A percentile compares a stretch with the other conserved stretches of the same genome.
These are phyloP conservation scores for Vesta saturnalis DNA, from an alignment of 2,888 invertebrate genomes.

Conservation along the genomic window DNA sequence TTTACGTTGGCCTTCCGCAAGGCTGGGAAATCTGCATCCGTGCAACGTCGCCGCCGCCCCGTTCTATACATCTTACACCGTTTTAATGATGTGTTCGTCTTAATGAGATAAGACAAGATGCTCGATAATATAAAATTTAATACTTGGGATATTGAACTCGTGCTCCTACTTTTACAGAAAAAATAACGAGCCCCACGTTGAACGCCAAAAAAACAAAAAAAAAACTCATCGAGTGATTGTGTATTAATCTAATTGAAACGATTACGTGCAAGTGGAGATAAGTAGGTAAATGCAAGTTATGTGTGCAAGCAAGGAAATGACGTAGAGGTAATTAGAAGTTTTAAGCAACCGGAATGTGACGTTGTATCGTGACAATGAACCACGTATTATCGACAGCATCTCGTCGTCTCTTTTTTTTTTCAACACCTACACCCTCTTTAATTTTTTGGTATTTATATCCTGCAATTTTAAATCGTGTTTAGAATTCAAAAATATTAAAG, in stretches of 20 bases:
- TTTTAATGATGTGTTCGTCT: slow-evolving; percentile 60
- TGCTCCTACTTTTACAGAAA: slow-evolving; percentile 25
- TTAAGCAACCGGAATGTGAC: slow-evolving; percentile 46
- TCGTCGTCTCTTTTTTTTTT: slow-evolving; percentile 45
- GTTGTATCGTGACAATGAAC: slow-evolving; percentile 49
- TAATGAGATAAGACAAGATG: slow-evolving; percentile 62
- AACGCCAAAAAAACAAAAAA: neutral
- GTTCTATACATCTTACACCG: slow-evolving; percentile 48
- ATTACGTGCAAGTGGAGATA: too few relatives aligned
- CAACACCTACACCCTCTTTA: slow-evolving; percentile 47
- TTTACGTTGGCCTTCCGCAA: slow-evolving; percentile 50
- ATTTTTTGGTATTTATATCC: slow-evolving; percentile 51
- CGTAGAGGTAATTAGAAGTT: slow-evolving; percentile 46
- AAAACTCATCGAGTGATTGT: too few relatives aligned
- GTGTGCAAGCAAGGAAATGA: slow-evolving; percentile 41
- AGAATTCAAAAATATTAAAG: slow-evolving; percentile 7
- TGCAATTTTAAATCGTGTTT: slow-evolving; percentile 41
- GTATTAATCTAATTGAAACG: too few relatives aligned
- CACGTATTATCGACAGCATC: slow-evolving; percentile 44
- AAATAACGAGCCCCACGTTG: slow-evolving; percentile 26
- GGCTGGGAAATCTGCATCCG: slow-evolving; percentile 56
- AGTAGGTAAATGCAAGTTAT: slow-evolving; percentile 8
- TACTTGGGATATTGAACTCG: slow-evolving; percentile 49
- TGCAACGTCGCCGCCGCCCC: slow-evolving; percentile 45
- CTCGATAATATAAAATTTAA: slow-evolving; percentile 61